phyloP scores from a whole-genome alignment of 1,140 invertebrate species.

The Eumeta japonica region DNA sequence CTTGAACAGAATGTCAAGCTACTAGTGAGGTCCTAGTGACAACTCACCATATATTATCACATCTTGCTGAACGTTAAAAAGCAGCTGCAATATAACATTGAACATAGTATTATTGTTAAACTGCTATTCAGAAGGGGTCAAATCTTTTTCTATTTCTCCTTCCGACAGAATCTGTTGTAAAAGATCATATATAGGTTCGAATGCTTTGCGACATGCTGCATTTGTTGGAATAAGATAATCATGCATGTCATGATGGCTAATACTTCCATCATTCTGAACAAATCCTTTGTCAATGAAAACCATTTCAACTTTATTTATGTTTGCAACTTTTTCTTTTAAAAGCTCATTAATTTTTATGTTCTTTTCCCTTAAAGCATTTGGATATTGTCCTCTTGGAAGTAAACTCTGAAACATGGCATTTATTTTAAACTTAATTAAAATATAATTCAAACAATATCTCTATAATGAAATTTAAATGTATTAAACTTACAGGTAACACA shows the following conservation, averaged over 20 bases:
- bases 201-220: constrained; percentile 78
- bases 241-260: constrained; percentile 84
- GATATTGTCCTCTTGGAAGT: constrained; percentile 78
- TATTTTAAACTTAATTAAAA: constrained; percentile 12
- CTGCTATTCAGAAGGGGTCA: constrained; percentile 68
- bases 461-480: not conserved
- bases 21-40: no score
- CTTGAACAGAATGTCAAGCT: no score
- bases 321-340: constrained; percentile 63
- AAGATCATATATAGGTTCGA: constrained; percentile 77
- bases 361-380: constrained; percentile 76
- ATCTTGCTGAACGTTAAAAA: constrained; percentile 36
- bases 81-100: constrained; percentile 27
- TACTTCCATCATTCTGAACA: constrained; percentile 74
- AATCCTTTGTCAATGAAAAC: constrained; percentile 74
- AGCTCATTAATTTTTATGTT: constrained; percentile 72
- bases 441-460: constrained; percentile 8
- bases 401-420: constrained; percentile 66
- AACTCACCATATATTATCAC: no score
- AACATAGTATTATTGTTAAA: constrained; percentile 10
- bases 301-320: constrained; percentile 65
- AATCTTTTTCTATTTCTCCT: constrained; percentile 69
- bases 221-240: constrained; percentile 86
- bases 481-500: constrained; percentile 75
- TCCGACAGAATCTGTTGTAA: constrained; percentile 73